Base-by-base conservation (phyloP, 2,113 vertebrate species). In the Chelonoidis abingdonii region DNA sequence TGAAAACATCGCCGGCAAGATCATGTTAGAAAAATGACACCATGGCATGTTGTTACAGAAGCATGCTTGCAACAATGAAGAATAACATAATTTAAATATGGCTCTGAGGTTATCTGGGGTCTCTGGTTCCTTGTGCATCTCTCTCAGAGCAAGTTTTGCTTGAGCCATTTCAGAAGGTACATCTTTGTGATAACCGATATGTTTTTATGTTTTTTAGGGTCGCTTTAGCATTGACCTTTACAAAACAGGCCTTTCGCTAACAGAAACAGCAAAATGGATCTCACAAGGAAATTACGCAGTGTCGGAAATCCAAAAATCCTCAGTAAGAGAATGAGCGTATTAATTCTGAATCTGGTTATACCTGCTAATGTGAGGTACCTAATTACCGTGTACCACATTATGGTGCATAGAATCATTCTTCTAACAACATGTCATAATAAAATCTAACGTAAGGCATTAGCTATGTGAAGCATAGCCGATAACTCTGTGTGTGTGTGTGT, bases 201-300 rank as follows among this genome's bases (percentile, higher is more conserved):
- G 7, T 80, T 29, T 27, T 0, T 94, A 62, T 96, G 50, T 83
- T 98, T 94, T 94, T 93, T 91, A 99, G 99, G 99, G 99, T 83
- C 99, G 98, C 8, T 99, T 99, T 95, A 99, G 98, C 93, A 98
- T 99, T 97, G 99, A 99, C 97, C 99, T 99, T 27, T 98, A 98
- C 0, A 99, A 99, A 96, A 99, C 99, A 4, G 99, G 99, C 29
- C 97, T 99, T 29, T 98, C 98, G 41, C 96, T 99, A 83, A 92
- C 94, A 1, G 98, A 98, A 62, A 97, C 98, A 3, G 98, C 98
- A 21, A 98, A 98, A 29, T 99, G 99, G 99, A 98, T 99, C 85
- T 99, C 99, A 0, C 99, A 99, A 94, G 99, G 99, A 89, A 99
- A 99, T 97, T 99, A 99, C 0, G 99, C 99, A 0, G 99, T 99